These are phyloP conservation scores for Pseudochirops cupreus DNA, from an alignment of 2,797 vertebrate species.

Conservation along the genomic window DNA sequence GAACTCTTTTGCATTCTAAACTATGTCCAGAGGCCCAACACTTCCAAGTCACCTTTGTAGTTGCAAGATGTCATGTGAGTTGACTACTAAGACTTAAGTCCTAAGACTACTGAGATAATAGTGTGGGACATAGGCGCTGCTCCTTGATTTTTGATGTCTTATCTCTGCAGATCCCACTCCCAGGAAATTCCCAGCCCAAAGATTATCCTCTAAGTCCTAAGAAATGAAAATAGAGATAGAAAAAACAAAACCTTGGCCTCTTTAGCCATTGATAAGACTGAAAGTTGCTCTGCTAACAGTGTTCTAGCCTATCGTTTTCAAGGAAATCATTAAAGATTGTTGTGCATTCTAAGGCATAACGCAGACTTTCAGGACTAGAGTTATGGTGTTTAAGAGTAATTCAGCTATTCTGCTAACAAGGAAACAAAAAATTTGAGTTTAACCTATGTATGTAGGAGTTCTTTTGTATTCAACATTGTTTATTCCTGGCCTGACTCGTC, in stretches of 20 bases:
- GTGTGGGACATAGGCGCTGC: background rate
- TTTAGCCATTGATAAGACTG: background rate
- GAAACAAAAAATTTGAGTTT: constrained; percentile 3
- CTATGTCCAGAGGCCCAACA: background rate
- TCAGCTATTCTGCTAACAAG: background rate
- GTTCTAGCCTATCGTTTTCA: constrained; percentile 43
- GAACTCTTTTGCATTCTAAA: constrained; percentile 59
- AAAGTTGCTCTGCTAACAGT: background rate
- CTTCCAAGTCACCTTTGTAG: constrained; percentile 2
- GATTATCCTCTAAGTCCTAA: constrained; percentile 9
- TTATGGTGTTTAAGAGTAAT: background rate
- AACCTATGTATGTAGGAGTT: background rate
- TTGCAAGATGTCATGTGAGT: background rate
- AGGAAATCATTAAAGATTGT: constrained; percentile 18
- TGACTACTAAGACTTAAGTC: background rate
- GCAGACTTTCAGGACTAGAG: constrained; percentile 15
- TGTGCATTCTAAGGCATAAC: background rate
- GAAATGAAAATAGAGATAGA: constrained; percentile 25
- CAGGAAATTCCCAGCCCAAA: constrained; percentile 26
- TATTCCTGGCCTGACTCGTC: background rate
- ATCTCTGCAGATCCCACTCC: constrained; percentile 13
- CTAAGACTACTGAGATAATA: background rate
- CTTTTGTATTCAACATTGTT: background rate
- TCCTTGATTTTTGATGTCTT: constrained; percentile 1
- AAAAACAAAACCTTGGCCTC: background rate